Conservation (phyloP, 64 coral and sea anemone genomes). For the Astreopora myriophthalma region DNA sequence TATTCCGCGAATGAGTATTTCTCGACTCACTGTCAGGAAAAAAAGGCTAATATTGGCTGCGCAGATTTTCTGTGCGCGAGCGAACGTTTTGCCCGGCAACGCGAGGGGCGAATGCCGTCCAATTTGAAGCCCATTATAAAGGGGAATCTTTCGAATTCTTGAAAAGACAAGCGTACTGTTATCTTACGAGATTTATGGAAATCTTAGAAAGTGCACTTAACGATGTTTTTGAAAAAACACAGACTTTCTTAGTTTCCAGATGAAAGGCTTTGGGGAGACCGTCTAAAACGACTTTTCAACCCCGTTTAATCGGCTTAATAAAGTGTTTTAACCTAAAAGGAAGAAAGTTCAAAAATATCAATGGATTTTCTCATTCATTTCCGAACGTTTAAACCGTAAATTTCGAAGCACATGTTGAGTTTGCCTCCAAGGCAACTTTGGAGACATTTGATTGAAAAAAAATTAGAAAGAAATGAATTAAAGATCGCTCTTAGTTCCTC, state of each 20-base stretch:
- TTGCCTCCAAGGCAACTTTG: not conserved
- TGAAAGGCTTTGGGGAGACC: constrained; percentile 18
- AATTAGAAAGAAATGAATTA: not conserved
- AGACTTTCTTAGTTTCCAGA: not conserved
- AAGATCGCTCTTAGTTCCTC: not conserved
- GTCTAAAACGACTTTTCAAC: not conserved
- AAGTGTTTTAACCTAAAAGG: constrained; percentile 1
- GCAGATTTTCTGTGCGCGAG: not conserved
- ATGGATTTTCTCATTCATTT: not conserved
- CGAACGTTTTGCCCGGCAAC: not conserved
- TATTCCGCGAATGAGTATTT: not conserved
- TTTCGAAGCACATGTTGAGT: not conserved
- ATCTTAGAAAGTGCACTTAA: constrained; percentile 9
- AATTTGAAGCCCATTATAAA: not conserved
- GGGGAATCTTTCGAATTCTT: not conserved
- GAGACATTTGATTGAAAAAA: not conserved
- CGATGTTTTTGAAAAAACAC: constrained; percentile 3
- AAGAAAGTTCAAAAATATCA: not conserved
- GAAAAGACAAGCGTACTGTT: not conserved
- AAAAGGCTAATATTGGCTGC: not conserved
- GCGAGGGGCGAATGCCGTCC: not conserved
- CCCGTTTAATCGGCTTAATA: not conserved
- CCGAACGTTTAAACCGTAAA: not conserved
- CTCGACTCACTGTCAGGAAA: not conserved
- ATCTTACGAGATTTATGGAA: constrained; percentile 16